These are phyloP conservation scores for Nomada ferruginata DNA, from an alignment of 2,888 invertebrate species.

Conservation along the genomic window DNA sequence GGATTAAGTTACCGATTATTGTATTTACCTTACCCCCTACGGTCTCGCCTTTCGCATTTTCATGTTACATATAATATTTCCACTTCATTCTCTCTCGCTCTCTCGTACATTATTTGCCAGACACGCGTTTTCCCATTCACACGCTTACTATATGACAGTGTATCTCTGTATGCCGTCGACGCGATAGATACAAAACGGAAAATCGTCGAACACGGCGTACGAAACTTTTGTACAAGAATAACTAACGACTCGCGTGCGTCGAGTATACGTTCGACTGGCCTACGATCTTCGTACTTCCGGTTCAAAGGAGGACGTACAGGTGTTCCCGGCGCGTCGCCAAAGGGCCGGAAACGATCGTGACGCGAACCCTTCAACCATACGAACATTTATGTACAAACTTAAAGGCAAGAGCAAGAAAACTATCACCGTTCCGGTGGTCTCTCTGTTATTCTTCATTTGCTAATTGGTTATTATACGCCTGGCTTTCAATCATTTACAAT, in stretches of 20 bases:
- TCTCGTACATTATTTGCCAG: not conserved
- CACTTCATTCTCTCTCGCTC: conserved; percentile 8
- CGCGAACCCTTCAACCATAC: conserved; percentile 50
- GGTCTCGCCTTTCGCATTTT: conserved; percentile 18
- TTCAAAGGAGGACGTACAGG: not conserved
- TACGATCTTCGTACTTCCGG: conserved; percentile 12
- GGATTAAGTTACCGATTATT: conserved; percentile 78
- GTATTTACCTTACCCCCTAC: conserved; percentile 72
- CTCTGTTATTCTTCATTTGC: conserved; percentile 17
- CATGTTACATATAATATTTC: conserved; percentile 29
- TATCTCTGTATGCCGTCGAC: conserved; percentile 67
- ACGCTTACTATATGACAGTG: conserved; percentile 47
- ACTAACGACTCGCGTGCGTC: conserved; percentile 54
- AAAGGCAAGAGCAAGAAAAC: conserved; percentile 67
- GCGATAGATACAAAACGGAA: conserved; percentile 78
- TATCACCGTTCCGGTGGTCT: conserved; percentile 45
- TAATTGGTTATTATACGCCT: not conserved
- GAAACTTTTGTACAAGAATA: conserved; percentile 66
- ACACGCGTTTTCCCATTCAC: not conserved
- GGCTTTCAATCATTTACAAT: not conserved
- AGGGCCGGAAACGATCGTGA: not conserved
- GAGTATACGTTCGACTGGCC: conserved; percentile 53
- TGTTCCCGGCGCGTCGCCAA: not conserved
- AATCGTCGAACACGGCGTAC: conserved; percentile 73
- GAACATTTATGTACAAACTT: conserved; percentile 73